Percentiles rank a stretch among this genome's conserved stretches.
Evolutionary conservation across 2,797 vertebrate genomes (phyloP).

Genomic region (Oceanodroma leucorhoa): DNA sequence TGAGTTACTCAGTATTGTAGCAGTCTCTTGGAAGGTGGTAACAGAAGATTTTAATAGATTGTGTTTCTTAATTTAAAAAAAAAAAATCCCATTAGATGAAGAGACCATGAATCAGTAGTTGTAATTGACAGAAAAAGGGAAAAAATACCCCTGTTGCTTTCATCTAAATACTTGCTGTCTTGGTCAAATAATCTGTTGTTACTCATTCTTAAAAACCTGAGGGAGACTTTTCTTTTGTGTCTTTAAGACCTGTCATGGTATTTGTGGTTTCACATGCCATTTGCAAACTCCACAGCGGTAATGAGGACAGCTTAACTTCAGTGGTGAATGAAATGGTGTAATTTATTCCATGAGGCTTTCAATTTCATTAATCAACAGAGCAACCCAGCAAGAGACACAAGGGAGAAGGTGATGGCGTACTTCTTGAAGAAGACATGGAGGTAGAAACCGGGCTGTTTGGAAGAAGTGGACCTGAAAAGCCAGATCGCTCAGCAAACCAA

Average conservation of each 20-base stretch:
- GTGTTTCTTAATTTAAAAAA: background rate
- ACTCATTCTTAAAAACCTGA: background rate
- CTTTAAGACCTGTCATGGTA: background rate
- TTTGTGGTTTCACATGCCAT: background rate
- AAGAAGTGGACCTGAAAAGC: constrained; percentile 49
- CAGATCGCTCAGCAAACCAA: constrained; percentile 31
- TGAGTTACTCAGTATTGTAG: background rate
- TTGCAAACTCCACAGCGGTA: background rate
- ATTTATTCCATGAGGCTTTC: background rate
- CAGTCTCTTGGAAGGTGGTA: background rate
- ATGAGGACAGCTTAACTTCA: background rate
- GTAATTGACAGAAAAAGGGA: background rate
- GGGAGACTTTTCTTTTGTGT: background rate
- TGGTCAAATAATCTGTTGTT: background rate
- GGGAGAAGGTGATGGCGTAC: constrained; percentile 68
- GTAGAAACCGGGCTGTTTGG: constrained; percentile 78
- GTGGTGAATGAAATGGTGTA: rapidly evolving
- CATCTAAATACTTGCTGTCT: background rate
- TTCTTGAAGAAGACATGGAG: constrained; percentile 74
- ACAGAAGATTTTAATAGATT: background rate
- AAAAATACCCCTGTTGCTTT: background rate
- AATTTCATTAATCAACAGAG: constrained; percentile 41
- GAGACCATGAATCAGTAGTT: background rate
- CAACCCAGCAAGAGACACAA: constrained; percentile 82
- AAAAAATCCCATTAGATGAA: background rate